Evolutionary conservation across 2,113 vertebrate genomes (phyloP).

Genomic region (Hassar affinis): DNA sequence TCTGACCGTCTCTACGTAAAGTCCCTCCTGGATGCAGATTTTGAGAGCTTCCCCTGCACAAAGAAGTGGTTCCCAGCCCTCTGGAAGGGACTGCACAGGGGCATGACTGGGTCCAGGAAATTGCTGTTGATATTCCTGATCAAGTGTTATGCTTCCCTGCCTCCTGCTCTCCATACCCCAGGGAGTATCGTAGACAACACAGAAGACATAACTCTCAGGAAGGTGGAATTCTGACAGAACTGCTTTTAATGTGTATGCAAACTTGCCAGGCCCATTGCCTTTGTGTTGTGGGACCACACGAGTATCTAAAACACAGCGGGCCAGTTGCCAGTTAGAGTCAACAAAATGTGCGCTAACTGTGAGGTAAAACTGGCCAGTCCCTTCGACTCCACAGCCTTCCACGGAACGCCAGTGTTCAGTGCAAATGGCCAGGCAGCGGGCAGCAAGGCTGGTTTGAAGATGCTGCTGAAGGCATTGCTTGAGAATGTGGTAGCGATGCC

Average conservation of each 20-base stretch:
- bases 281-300: constrained; percentile 43
- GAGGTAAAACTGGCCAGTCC: constrained; percentile 55
- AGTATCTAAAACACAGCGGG: constrained; percentile 61
- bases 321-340: constrained; percentile 65
- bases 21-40: constrained; percentile 60
- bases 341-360: constrained; percentile 61
- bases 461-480: constrained; percentile 63
- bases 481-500: constrained; percentile 60
- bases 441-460: constrained; percentile 54
- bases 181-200: constrained; percentile 60
- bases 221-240: constrained; percentile 60
- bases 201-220: constrained; percentile 56
- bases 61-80: constrained; percentile 60
- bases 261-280: constrained; percentile 24
- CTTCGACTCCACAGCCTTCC: constrained; percentile 54
- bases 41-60: constrained; percentile 64
- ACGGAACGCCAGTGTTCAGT: constrained; percentile 61
- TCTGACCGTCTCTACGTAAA: constrained; percentile 59
- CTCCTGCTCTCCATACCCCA: constrained; percentile 11
- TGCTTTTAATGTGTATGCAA: constrained; percentile 52
- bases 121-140: constrained; percentile 43
- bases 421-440: constrained; percentile 58
- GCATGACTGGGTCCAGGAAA: constrained; percentile 42
- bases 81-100: constrained; percentile 30
- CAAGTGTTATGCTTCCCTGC: constrained; percentile 19